A percentile compares a stretch with the other conserved stretches of the same genome.
Evolutionary conservation across 2,888 invertebrate species (phyloP).

Genomic region (Cybosia mesomella): DNA sequence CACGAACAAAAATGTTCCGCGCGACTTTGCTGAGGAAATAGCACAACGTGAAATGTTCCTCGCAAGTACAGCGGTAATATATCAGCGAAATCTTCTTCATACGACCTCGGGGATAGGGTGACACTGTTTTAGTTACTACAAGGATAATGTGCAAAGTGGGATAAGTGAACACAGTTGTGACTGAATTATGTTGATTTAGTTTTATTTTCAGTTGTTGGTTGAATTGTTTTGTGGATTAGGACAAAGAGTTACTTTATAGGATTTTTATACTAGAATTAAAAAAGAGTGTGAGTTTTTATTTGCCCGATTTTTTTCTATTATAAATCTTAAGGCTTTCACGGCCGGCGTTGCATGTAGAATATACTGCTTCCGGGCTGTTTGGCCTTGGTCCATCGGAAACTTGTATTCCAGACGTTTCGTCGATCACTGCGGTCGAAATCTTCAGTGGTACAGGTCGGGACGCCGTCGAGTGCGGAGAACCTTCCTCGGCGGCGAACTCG

Average conservation of each 20-base stretch:
- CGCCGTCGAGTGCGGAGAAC: no score
- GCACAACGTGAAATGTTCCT: slow-evolving; percentile 24
- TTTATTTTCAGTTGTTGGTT: not conserved
- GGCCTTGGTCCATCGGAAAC: no score
- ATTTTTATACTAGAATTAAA: not conserved
- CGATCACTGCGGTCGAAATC: no score
- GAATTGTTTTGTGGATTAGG: not conserved
- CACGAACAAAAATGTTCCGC: slow-evolving; percentile 6
- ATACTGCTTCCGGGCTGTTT: no score
- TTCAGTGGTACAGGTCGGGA: no score
- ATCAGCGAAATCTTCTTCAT: slow-evolving; percentile 43
- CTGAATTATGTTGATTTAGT: not conserved
- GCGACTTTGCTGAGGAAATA: not conserved
- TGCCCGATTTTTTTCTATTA: not conserved
- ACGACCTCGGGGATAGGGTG: slow-evolving; percentile 16
- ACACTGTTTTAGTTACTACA: slow-evolving; percentile 1
- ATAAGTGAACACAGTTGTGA: not conserved
- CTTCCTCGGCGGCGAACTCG: no score
- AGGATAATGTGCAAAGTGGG: slow-evolving; percentile 9
- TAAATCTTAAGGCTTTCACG: no score
- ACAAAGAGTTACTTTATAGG: not conserved
- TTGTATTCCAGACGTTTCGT: no score
- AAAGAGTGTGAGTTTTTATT: not conserved
- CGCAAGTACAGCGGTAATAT: slow-evolving; percentile 23
- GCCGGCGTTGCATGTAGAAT: no score